These are phyloP conservation scores for Leptoteleia sp. DNA, from an alignment of 1,140 invertebrate species.

Conservation along the genomic window DNA sequence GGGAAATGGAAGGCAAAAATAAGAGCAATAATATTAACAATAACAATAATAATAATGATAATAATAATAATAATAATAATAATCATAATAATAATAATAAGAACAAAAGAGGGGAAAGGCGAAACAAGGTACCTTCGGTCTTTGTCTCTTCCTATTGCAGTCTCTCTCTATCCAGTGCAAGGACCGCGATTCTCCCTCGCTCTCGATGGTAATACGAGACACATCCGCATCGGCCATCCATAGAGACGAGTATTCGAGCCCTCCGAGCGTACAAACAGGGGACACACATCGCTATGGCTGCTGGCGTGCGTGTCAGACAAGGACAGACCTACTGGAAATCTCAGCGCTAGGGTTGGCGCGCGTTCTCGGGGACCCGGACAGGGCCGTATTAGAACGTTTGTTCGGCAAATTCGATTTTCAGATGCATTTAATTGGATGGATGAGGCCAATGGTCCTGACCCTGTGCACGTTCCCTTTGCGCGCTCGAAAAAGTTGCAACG, in stretches of 20 bases:
- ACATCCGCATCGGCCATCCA: conserved; percentile 51
- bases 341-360: conserved; percentile 28
- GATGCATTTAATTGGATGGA: conserved; percentile 3
- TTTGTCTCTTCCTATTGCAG: conserved; percentile 7
- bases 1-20: background rate
- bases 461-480: background rate
- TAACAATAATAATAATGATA: too few relatives aligned
- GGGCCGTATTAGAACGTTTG: conserved; percentile 16
- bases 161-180: background rate
- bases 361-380: conserved; percentile 12
- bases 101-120: background rate
- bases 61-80: too few relatives aligned
- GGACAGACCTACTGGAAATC: conserved; percentile 44
- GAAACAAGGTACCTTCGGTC: background rate
- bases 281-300: conserved; percentile 61
- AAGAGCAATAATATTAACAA: too few relatives aligned
- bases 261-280: conserved; percentile 51
- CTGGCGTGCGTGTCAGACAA: conserved; percentile 39
- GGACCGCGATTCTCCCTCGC: conserved; percentile 12
- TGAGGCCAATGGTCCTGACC: background rate
- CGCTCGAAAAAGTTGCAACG: too few relatives aligned
- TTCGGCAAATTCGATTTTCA: conserved; percentile 8
- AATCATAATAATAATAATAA: too few relatives aligned
- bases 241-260: conserved; percentile 59
- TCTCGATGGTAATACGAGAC: conserved; percentile 51